These are phyloP conservation scores for Alces alces DNA, from an alignment of 2,113 vertebrate genomes.

Conservation along the genomic window DNA sequence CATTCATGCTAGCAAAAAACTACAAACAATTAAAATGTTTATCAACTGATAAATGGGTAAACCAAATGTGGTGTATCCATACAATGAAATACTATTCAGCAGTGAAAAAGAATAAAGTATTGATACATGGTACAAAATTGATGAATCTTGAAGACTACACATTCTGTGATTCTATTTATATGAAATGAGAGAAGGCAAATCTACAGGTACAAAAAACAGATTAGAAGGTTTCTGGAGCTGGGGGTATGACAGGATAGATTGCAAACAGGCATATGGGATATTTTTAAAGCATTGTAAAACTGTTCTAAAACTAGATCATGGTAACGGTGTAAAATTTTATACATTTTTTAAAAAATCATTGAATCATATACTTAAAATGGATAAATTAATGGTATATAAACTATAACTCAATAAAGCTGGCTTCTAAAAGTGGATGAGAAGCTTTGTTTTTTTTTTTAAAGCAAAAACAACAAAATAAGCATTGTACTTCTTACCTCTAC, in stretches of 20 bases:
- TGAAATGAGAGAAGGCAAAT: background rate
- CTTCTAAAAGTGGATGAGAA: background rate
- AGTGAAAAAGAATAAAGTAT: constrained; percentile 11
- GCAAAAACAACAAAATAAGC: background rate
- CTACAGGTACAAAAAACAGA: background rate
- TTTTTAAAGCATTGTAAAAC: background rate
- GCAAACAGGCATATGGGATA: background rate
- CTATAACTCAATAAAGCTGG: background rate
- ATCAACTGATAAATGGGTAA: background rate
- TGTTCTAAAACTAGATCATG: background rate
- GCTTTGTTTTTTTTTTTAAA: background rate
- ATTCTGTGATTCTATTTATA: background rate
- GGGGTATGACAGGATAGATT: background rate
- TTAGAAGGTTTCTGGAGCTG: background rate
- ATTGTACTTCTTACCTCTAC: constrained; percentile 85
- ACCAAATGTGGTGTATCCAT: background rate
- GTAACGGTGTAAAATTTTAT: background rate
- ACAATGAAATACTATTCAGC: background rate
- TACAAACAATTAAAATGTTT: background rate
- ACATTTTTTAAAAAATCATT: background rate
- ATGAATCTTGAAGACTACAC: background rate
- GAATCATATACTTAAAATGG: background rate
- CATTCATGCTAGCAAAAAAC: background rate
- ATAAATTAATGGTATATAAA: background rate
- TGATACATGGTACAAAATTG: background rate